Base-by-base conservation (phyloP, 2,888 invertebrate genomes). In the Euproctis similis region DNA sequence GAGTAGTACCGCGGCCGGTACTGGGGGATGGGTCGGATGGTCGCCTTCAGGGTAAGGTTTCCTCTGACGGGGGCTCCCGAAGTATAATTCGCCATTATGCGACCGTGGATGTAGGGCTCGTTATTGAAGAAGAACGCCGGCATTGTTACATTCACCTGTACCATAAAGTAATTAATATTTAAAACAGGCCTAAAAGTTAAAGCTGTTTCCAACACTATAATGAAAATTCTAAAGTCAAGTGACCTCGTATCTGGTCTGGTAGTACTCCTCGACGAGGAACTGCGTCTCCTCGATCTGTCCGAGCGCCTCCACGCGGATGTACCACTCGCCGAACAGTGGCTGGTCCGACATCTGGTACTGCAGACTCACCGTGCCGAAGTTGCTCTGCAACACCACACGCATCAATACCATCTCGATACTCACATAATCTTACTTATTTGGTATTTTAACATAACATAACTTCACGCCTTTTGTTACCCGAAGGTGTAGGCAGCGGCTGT, bases 61-160 rank as follows among this genome's bases (percentile, higher is more conserved):
- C 97, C 97, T 17, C 85, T 85, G 0, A 96, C 96, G 0, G 97
- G 96, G 12, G 92, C 93, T 1, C 97, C 97, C 35, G 95, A 96
- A 1, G 97, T 97, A 63, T 96, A 97, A 88, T 98, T 98, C 0
- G 97, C 97, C 89, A 94, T 92, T 2, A 98, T 88, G 1, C 90
- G 88, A 0, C 97, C 98, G 58, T 91, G 88, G 58, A 98, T 90
- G 58, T 85, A 95, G 6, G 86, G 89, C 53, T 96, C 95, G 11
- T 92, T 92, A 55, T 93, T 93, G 68, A 96, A 93, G 81, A 97
- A 94, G 71, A 96, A 96, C 1, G 96, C 93, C 0, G 97, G 95
- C 92, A 97, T 96, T 0, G 96, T 96, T 0, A 98, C 96, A 72
- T 97, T 97, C 1, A 96, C 94, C 88, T 89, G 59, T n/a, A 8